Evolutionary conservation across 2,888 invertebrate genomes (phyloP).

Genomic region (Harpagoxenus sublaevis): DNA sequence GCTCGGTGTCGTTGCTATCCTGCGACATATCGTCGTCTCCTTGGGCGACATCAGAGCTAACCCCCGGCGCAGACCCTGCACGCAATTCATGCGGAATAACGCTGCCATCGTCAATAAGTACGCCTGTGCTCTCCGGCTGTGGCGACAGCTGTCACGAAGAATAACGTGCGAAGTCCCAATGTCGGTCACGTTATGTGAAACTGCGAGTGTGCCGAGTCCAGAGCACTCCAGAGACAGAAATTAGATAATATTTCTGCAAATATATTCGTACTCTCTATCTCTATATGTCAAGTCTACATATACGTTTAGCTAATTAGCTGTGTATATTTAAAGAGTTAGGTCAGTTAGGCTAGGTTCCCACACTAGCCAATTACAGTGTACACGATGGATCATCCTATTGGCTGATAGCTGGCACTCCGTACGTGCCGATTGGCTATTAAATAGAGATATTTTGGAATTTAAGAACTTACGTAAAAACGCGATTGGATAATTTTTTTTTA

Average conservation of each 20-base stretch:
- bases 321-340: background rate
- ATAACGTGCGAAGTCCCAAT: background rate
- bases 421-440: too few species aligned
- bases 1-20: background rate
- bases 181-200: background rate
- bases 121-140: too few species aligned
- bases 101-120: slow-evolving; percentile 55
- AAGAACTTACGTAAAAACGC: too few species aligned
- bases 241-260: slow-evolving; percentile 35
- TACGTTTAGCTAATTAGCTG: background rate
- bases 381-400: too few species aligned
- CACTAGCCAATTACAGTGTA: too few species aligned
- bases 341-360: too few species aligned
- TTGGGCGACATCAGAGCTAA: slow-evolving; percentile 26
- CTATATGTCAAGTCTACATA: background rate
- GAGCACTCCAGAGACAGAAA: background rate
- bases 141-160: slow-evolving; percentile 5
- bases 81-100: slow-evolving; percentile 52
- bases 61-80: slow-evolving; percentile 33
- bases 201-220: background rate
- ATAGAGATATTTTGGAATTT: too few species aligned
- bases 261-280: background rate
- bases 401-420: too few species aligned
- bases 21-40: background rate
- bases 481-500: too few species aligned